phyloP scores from a whole-genome alignment of 1,140 invertebrate genomes.

The Lysiphlebus fabarum region DNA sequence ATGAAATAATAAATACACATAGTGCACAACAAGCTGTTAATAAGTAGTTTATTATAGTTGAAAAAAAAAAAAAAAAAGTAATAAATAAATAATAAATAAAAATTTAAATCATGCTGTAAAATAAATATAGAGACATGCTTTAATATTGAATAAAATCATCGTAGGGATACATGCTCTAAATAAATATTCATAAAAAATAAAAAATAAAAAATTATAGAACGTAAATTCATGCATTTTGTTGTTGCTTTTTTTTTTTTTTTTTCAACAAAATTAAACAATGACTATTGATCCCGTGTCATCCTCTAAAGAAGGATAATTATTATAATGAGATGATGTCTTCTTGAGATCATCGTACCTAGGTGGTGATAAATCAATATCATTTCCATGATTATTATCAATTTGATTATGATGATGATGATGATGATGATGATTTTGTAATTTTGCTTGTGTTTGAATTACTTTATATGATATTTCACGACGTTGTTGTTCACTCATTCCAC shows the following conservation, averaged over 20 bases:
- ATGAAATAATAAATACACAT: slow-evolving; percentile 47
- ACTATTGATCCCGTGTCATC: slow-evolving; percentile 56
- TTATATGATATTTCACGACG: slow-evolving; percentile 89
- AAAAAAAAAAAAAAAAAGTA: no score
- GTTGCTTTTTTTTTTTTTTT: slow-evolving; percentile 18
- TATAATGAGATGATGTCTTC: slow-evolving; percentile 50
- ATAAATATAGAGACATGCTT: slow-evolving; percentile 49
- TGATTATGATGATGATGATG: no score
- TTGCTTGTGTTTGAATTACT: slow-evolving; percentile 66
- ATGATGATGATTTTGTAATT: slow-evolving; percentile 41
- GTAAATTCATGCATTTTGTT: slow-evolving; percentile 34
- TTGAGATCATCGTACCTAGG: slow-evolving; percentile 58
- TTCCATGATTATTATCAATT: slow-evolving; percentile 47
- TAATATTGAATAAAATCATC: slow-evolving; percentile 37
- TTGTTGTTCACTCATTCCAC: slow-evolving; percentile 84
- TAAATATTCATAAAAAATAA: slow-evolving; percentile 32
- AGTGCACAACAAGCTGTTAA: slow-evolving; percentile 49
- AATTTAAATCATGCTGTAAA: slow-evolving; percentile 43
- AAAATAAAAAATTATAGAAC: slow-evolving; percentile 18
- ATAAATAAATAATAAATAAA: no score
- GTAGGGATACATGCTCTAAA: slow-evolving; percentile 40
- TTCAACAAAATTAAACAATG: slow-evolving; percentile 43
- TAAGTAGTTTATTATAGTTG: slow-evolving; percentile 51
- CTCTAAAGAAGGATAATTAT: slow-evolving; percentile 48
- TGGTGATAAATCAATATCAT: slow-evolving; percentile 41